Base-by-base conservation (phyloP, 2,888 invertebrate genomes). In the Oegoconia quadripuncta region DNA sequence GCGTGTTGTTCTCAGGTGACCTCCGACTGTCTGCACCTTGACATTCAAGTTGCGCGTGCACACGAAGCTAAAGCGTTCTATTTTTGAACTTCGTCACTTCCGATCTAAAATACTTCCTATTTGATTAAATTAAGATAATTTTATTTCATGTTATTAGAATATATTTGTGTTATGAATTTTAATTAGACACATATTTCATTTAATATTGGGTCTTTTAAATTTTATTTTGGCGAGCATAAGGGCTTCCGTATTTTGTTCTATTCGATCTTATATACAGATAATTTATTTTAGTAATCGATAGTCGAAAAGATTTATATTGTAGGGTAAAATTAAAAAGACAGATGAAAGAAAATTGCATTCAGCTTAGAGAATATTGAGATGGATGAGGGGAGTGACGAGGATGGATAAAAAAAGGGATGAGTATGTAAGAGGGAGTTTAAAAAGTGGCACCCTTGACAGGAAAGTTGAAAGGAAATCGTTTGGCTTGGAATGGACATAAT, bases 21-120 rank as follows among this genome's bases (percentile, higher is more conserved):
- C 34, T 39, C 69, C 81, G 76, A n/a, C 78, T 64, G 34, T 40
- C 39, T 48, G 50, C 55, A 56, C 86, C 86, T 86, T 87, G 86
- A 84, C 86, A 84, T 86, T 84, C 80, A 78, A 55, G 59, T 50
- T 56, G 67, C 72, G 70, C 75, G 68, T 71, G 78, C 70, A 63
- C 70, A 59, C 61, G 56, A 48, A 64, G 59, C 67, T 71, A 69
- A 74, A 72, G 67, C 75, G 76, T 79, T 83, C 74, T 67, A 77
- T 76, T 82, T 84, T 74, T 69, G 70, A 74, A 68, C 59, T 55
- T 54, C 55, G 58, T 61, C 62, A 81, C 82, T 86, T 86, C 84
- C 86, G 84, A 81, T 72, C 62, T 60, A 54, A n/a, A 59, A 50
- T 46, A 74, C 76, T 86, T 86, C 86, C 83, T 81, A 68, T 65